Conservation (phyloP, 1,140 invertebrate species). For the Drosophila bocqueti region DNA sequence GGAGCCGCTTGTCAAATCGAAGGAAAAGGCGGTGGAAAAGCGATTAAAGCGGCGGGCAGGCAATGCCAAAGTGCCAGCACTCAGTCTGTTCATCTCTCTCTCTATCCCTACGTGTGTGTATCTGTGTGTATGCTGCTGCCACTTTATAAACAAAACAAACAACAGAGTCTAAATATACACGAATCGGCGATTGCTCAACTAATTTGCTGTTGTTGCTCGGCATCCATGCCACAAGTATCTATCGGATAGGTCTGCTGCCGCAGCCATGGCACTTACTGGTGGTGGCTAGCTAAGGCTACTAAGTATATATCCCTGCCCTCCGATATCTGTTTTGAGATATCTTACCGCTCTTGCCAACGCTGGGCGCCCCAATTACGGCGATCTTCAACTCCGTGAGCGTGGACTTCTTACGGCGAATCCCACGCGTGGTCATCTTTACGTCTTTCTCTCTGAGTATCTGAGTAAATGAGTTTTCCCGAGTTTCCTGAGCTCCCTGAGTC, state of each 20-base stretch:
- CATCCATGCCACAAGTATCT: slow-evolving; percentile 51
- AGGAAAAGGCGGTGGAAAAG: slow-evolving; percentile 52
- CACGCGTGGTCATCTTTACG: slow-evolving; percentile 87
- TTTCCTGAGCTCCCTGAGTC: slow-evolving; percentile 17
- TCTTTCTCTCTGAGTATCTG: slow-evolving; percentile 16
- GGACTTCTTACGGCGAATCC: slow-evolving; percentile 94
- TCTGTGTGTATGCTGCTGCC: slow-evolving; percentile 65
- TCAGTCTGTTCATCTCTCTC: slow-evolving; percentile 10
- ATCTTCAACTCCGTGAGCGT: slow-evolving; percentile 95
- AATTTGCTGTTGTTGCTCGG: slow-evolving; percentile 80
- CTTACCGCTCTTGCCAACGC: slow-evolving; percentile 95
- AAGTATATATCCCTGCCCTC: neutral
- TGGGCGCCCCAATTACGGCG: slow-evolving; percentile 93
- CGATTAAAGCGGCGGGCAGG: slow-evolving; percentile 65
- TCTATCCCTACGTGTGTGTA: slow-evolving; percentile 14
- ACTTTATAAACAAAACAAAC: slow-evolving; percentile 83
- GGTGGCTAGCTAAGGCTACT: slow-evolving; percentile 10
- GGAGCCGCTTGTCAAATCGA: slow-evolving; percentile 70
- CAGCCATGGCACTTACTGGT: slow-evolving; percentile 17
- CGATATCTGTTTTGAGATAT: slow-evolving; percentile 4
- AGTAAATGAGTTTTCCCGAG: neutral
- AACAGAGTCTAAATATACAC: slow-evolving; percentile 79
- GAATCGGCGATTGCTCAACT: slow-evolving; percentile 79
- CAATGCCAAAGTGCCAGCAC: slow-evolving; percentile 61
- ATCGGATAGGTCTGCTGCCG: slow-evolving; percentile 23